phyloP scores from a whole-genome alignment of 2,888 invertebrate species.

The Dioctria linearis region DNA sequence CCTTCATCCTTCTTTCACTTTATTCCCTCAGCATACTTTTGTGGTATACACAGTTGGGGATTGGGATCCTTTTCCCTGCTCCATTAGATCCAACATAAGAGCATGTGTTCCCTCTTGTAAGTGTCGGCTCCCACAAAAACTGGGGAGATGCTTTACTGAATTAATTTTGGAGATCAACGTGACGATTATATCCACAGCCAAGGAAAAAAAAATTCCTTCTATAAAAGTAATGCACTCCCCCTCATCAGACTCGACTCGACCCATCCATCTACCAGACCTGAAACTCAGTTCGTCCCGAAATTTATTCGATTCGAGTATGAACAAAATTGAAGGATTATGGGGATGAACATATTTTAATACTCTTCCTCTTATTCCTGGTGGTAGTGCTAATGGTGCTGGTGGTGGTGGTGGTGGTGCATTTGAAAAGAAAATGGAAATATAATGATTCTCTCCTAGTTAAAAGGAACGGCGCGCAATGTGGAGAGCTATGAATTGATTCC shows the following conservation, averaged over 20 bases:
- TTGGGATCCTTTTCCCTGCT: not conserved
- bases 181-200: constrained; percentile 58
- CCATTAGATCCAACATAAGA: constrained; percentile 2
- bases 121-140: constrained; percentile 7
- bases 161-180: constrained; percentile 63
- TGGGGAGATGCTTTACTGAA: constrained; percentile 54
- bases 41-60: too few relatives aligned
- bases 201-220: not conserved
- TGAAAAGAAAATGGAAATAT: constrained; percentile 24
- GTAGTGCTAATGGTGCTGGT: not conserved
- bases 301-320: constrained; percentile 34
- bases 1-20: not conserved
- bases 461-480: too few relatives aligned
- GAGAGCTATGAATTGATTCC: not conserved
- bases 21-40: not conserved
- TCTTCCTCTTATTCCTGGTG: constrained; percentile 16
- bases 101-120: constrained; percentile 30
- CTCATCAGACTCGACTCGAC: too few relatives aligned
- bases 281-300: not conserved
- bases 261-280: not conserved
- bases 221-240: constrained; percentile 6
- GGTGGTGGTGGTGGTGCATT: not conserved
- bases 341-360: constrained; percentile 48
- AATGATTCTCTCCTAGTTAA: constrained; percentile 25
- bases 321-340: constrained; percentile 47